phyloP scores from a whole-genome alignment of 2,113 vertebrate genomes.

The Apteryx owenii region DNA sequence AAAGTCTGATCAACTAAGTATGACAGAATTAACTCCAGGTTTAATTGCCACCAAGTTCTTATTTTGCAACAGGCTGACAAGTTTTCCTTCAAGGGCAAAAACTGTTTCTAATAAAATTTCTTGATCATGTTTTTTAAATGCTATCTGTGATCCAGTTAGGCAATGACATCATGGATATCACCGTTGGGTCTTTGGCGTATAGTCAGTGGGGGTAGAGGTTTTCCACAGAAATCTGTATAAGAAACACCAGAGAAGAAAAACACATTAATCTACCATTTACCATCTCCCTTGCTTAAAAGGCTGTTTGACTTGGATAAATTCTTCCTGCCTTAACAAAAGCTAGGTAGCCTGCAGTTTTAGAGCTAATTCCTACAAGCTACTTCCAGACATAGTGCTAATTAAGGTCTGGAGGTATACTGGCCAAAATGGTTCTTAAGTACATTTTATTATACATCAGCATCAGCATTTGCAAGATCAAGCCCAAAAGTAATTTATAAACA shows the following conservation, averaged over 20 bases:
- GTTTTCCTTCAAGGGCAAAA: neutral
- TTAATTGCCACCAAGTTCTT: neutral
- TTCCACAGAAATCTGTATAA: constrained; percentile 79
- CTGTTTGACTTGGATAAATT: neutral
- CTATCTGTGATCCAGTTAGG: constrained; percentile 45
- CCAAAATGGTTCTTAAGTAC: neutral
- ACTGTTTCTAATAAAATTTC: neutral
- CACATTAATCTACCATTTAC: neutral
- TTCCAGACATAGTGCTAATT: neutral
- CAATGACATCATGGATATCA: constrained; percentile 76
- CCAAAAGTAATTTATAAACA: neutral
- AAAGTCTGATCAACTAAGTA: neutral
- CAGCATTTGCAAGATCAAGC: neutral
- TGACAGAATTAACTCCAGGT: neutral
- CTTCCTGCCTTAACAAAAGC: neutral
- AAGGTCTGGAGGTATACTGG: neutral
- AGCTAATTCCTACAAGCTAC: neutral
- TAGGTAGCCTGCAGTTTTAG: neutral
- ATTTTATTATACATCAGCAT: neutral
- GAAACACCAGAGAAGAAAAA: constrained; percentile 36
- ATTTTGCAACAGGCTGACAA: neutral
- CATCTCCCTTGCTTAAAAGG: neutral
- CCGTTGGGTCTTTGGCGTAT: constrained; percentile 77
- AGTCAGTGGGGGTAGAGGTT: constrained; percentile 77
- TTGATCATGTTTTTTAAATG: neutral